These are phyloP conservation scores for Drosophila formosana DNA, from an alignment of 2,888 invertebrate genomes.

Conservation along the genomic window DNA sequence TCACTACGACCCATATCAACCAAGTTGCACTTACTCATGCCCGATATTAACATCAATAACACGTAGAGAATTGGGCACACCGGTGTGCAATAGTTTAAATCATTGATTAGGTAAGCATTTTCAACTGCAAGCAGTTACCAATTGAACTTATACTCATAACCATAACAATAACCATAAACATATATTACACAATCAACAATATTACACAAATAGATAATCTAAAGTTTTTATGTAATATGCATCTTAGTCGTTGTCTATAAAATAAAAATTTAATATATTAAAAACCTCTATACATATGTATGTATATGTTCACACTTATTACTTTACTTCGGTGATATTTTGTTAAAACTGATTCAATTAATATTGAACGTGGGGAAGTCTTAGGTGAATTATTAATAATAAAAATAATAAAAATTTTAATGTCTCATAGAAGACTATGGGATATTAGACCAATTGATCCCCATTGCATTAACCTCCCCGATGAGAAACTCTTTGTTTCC, in stretches of 20 bases:
- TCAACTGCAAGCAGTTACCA: conserved; percentile 52
- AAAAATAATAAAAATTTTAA: too few species aligned
- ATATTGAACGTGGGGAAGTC: too few species aligned
- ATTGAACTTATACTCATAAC: conserved; percentile 63
- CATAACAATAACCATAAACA: conserved; percentile 16
- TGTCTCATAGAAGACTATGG: too few species aligned
- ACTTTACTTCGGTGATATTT: background rate
- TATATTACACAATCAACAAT: conserved; percentile 61
- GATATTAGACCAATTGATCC: too few species aligned
- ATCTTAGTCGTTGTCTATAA: conserved; percentile 76
- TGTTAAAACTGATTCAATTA: background rate
- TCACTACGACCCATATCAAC: conserved; percentile 78
- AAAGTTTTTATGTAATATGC: conserved; percentile 64
- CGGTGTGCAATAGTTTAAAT: conserved; percentile 64
- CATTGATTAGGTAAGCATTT: conserved; percentile 56
- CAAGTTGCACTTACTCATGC: conserved; percentile 76
- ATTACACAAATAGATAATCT: conserved; percentile 66
- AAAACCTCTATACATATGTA: background rate
- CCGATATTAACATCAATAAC: conserved; percentile 51
- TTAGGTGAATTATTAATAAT: too few species aligned
- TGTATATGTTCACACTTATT: background rate
- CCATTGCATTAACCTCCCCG: too few species aligned
- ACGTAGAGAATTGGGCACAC: conserved; percentile 52
- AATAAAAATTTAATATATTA: conserved; percentile 48
- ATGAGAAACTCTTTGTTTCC: too few species aligned